Evolutionary conservation across 2,888 invertebrate genomes (phyloP), one percentile per base, ranked within the genome.

Genomic region (Caenorhabditis sp.): DNA sequence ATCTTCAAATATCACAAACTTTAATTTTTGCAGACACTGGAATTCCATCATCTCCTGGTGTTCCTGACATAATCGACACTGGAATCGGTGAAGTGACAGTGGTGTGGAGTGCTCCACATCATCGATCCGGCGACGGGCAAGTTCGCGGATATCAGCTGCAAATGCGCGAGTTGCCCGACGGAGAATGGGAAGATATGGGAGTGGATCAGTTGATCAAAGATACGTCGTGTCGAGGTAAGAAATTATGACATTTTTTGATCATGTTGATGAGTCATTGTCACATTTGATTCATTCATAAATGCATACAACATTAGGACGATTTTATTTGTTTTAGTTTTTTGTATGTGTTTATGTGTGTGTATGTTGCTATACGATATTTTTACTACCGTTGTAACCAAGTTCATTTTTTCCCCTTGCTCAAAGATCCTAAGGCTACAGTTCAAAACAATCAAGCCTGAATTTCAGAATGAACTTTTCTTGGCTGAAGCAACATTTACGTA

Each of bases 141-240:
- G 62, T 87, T n/a, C 66, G 84, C n/a, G 87, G 87, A 62, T 87
- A 87, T 70, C 77, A 81, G 78, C 79, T 85, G 0, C 83, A 86
- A 71, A 84, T 85, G 74, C 69, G 84, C 27, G 82, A 83, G 8
- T 55, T 75, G 4, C 84, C 84, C 1, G 77, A 81, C 26, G 86
- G 85, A 43, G 82, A 82, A 23, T 86, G 86, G 86, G 84, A 84
- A 58, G 69, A 69, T 58, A 74, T 66, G 79, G 58, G 86, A 76
- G 58, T 85, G 51, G 86, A 86, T 75, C 84, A 84, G 24, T 69
- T 86, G 36, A 70, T 86, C 14, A 70, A 74, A 36, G 84, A 86
- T 55, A 84, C 83, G 27, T 78, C 83, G 37, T 86, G 86, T 66
- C 76, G 81, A 67, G 79, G 86, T 86, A 17, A 43, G 43, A 43